Conservation (phyloP, 2,888 invertebrate genomes). For the Agonopterix alstromeriana region DNA sequence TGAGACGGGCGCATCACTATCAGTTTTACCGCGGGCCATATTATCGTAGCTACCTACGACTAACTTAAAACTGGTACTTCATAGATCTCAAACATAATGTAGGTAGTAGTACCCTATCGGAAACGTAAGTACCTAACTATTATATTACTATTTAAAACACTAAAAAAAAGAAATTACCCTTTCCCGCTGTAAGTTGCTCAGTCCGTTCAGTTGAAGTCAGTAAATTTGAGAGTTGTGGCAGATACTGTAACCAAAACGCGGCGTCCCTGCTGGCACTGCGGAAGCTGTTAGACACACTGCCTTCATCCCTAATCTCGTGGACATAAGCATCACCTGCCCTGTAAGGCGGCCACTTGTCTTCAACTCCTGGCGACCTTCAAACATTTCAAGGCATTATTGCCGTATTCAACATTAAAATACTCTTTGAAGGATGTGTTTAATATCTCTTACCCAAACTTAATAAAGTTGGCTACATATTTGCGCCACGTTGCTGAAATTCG, state of each 20-base stretch:
- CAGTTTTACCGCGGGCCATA: too few species aligned
- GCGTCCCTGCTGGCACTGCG: slow-evolving; percentile 35
- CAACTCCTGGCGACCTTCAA: slow-evolving; percentile 75
- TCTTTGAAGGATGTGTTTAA: too few species aligned
- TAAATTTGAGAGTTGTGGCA: slow-evolving; percentile 44
- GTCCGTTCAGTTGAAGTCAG: slow-evolving; percentile 32
- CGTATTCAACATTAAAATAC: too few species aligned
- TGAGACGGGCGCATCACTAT: too few species aligned
- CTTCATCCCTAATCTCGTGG: slow-evolving; percentile 49
- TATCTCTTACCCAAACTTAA: slow-evolving; percentile 62
- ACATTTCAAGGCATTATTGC: too few species aligned
- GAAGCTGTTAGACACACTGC: slow-evolving; percentile 9
- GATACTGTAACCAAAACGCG: slow-evolving; percentile 63
- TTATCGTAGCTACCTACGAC: too few species aligned
- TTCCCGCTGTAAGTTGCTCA: slow-evolving; percentile 38
- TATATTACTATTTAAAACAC: too few species aligned
- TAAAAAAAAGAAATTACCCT: slow-evolving; percentile 26
- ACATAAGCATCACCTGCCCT: slow-evolving; percentile 66
- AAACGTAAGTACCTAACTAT: too few species aligned
- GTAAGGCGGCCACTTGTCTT: slow-evolving; percentile 79
- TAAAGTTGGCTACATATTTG: slow-evolving; percentile 53
- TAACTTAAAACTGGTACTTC: too few species aligned
- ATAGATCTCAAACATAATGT: too few species aligned
- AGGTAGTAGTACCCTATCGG: too few species aligned
- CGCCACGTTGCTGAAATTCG: slow-evolving; percentile 52